A percentile compares a stretch with the other conserved stretches of the same genome.
phyloP scores from a whole-genome alignment of 1,140 invertebrate species.

The Drosophila ficusphila region DNA sequence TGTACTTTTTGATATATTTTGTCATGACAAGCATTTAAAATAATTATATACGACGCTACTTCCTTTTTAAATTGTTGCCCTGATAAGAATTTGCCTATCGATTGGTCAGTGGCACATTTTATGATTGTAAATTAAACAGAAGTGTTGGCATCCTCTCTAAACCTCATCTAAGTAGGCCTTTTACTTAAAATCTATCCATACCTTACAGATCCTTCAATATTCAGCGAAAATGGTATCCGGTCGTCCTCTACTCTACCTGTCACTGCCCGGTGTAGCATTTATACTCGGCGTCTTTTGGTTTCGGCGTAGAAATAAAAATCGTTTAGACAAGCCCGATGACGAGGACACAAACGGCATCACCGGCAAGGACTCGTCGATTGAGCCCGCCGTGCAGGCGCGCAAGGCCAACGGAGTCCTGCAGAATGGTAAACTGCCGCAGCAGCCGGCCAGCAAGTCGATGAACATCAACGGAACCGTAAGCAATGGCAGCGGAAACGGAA shows the following conservation, averaged over 20 bases:
- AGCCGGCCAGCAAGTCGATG: conserved; percentile 58
- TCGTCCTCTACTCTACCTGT: conserved; percentile 83
- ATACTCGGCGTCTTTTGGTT: conserved; percentile 83
- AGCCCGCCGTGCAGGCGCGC: conserved; percentile 20
- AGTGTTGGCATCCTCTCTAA: too few species aligned
- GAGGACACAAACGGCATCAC: conserved; percentile 37
- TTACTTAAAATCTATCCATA: background rate
- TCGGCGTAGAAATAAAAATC: conserved; percentile 84
- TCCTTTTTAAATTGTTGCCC: conserved; percentile 16
- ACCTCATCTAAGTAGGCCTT: background rate
- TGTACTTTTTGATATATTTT: conserved; percentile 6
- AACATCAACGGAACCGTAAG: conserved; percentile 53
- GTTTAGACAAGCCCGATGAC: conserved; percentile 72
- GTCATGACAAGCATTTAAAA: conserved; percentile 24
- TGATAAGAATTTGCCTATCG: conserved; percentile 12
- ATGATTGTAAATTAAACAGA: background rate
- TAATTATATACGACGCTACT: conserved; percentile 6
- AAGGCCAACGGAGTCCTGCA: conserved; percentile 52
- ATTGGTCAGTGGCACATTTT: too few species aligned
- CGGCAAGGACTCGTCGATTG: conserved; percentile 14
- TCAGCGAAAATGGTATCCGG: conserved; percentile 84
- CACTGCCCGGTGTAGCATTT: conserved; percentile 84
- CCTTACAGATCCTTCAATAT: conserved; percentile 79
- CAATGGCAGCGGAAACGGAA: conserved; percentile 26
- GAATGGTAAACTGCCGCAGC: conserved; percentile 59